Conservation (phyloP, 2,113 vertebrate species). For the Datnioides undecimradiatus region DNA sequence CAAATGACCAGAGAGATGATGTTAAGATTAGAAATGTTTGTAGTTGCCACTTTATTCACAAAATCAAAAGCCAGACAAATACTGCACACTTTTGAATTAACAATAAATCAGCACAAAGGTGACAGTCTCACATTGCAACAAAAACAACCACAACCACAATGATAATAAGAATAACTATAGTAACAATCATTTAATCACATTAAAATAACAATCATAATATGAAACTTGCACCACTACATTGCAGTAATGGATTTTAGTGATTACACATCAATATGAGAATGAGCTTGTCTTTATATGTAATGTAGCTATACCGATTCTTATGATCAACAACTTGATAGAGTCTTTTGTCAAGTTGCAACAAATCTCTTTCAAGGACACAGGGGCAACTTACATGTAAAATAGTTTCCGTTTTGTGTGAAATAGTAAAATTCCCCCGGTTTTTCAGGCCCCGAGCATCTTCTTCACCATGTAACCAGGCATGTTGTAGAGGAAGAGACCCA, state of each 20-base stretch:
- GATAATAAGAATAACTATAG: neutral
- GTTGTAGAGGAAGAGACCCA: constrained; percentile 94
- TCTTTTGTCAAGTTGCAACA: constrained; percentile 36
- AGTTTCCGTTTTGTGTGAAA: neutral
- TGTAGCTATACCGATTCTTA: neutral
- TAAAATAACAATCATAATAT: neutral
- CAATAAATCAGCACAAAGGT: constrained; percentile 40
- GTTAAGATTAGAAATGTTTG: constrained; percentile 25
- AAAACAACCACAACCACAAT: constrained; percentile 23
- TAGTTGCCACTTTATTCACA: constrained; percentile 46
- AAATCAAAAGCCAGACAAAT: constrained; percentile 65
- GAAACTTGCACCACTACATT: constrained; percentile 11
- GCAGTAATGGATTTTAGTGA: constrained; percentile 1
- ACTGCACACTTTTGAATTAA: constrained; percentile 61
- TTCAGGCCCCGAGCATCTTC: constrained; percentile 89
- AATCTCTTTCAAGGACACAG: neutral
- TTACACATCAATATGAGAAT: constrained; percentile 13
- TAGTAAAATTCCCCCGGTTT: neutral
- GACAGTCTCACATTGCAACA: constrained; percentile 32
- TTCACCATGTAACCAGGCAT: constrained; percentile 98
- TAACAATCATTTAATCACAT: constrained; percentile 29
- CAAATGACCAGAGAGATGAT: neutral
- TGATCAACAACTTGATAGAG: neutral
- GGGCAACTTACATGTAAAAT: neutral
- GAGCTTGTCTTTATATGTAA: neutral